Evolutionary conservation across 2,113 vertebrate genomes (phyloP).

Genomic region (Syngnathus floridae): DNA sequence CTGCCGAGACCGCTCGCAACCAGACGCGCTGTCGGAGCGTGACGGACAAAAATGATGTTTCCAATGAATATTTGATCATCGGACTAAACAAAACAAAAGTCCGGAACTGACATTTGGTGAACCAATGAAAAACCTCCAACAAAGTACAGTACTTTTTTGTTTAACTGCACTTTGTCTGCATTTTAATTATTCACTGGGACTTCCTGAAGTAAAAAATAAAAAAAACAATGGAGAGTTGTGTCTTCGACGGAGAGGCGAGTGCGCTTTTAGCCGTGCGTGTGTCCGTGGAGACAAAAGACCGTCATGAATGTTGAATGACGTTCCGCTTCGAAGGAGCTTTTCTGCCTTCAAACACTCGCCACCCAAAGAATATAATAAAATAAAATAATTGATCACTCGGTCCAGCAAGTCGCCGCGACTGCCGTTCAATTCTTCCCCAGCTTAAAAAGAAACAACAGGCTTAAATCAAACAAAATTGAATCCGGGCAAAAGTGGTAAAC

Average conservation of each 20-base stretch:
- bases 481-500: conserved; percentile 9
- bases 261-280: conserved; percentile 57
- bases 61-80: conserved; percentile 62
- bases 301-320: conserved; percentile 55
- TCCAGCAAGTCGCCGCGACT: not conserved
- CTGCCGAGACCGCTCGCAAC: conserved; percentile 7
- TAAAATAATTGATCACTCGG: not conserved
- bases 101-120: conserved; percentile 44
- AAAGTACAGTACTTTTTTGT: conserved; percentile 16
- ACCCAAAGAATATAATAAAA: not conserved
- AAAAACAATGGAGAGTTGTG: not conserved
- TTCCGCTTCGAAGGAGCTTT: conserved; percentile 19
- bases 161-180: conserved; percentile 45
- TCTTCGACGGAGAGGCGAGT: conserved; percentile 48
- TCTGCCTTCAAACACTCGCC: not conserved
- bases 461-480: conserved; percentile 28
- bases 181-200: conserved; percentile 68
- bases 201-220: not conserved
- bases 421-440: not conserved
- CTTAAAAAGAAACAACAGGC: conserved; percentile 12
- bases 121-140: conserved; percentile 16
- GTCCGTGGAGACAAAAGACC: conserved; percentile 29
- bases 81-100: conserved; percentile 40
- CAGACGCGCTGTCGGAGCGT: conserved; percentile 1
- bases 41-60: conserved; percentile 37